Base-by-base conservation (phyloP, 2,113 vertebrate genomes). In the Typhlomys cinereus region DNA sequence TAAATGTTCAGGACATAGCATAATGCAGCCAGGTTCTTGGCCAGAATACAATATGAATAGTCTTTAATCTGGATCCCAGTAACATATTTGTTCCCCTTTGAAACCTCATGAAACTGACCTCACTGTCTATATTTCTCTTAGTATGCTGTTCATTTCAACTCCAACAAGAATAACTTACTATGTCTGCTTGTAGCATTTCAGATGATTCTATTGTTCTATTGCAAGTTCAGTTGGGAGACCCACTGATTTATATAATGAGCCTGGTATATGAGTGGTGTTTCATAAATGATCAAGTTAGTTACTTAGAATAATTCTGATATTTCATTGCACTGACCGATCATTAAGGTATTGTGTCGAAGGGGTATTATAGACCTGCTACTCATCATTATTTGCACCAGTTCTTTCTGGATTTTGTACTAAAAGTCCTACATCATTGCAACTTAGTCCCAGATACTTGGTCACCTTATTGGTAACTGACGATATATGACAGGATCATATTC, bases 231-330 rank as follows among this genome's bases (percentile, higher is more conserved):
- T 41, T 71, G 78, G 62, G 88, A 92, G 66, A 88, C 61, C 11
- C 36, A 59, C 36, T 80, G 34, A 29, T 69, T 67, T 54, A 86
- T 75, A 50, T 69, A 54, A 31, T 50, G 23, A 21, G 34, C 17
- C 17, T 36, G 21, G 13, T 1, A 3, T 48, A 2, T 48, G 44
- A 27, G 13, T 54, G 44, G 31, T 48, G 41, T 50, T 85, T 90
- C 54, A 75, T 57, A 87, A 90, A 74, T 74, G 64, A 34, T 54
- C 27, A 84, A 76, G n/a, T 62, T 44, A 61, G 21, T 80, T 50
- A 84, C 62, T 57, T 80, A 20, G 52, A 94, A 85, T 75, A n/a
- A 78, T 66, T 81, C 23, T 89, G 46, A 91, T 59, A 66, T 36
- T 88, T 88, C 52, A 20, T 70, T 50, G 34, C 83, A 59, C 23